Conservation (phyloP, 2,888 invertebrate species). For the Ochlodes sylvanus region DNA sequence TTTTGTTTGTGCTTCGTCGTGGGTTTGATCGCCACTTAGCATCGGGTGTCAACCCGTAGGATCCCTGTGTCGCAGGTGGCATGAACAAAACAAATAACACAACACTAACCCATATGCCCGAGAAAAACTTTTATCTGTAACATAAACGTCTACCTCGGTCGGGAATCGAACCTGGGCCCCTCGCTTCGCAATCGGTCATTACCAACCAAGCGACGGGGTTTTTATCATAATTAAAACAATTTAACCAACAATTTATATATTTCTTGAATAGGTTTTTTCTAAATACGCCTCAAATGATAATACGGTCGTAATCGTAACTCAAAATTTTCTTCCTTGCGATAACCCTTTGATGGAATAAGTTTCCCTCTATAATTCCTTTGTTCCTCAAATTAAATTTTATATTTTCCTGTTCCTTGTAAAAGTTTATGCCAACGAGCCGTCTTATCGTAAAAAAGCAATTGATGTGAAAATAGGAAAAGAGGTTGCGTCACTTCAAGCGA, state of each 20-base stretch:
- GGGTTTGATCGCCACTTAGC: too few relatives aligned
- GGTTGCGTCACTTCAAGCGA: not conserved
- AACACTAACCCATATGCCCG: too few relatives aligned
- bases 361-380: constrained; percentile 42
- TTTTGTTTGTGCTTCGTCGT: too few relatives aligned
- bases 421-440: constrained; percentile 4
- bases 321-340: constrained; percentile 34
- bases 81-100: too few relatives aligned
- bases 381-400: constrained; percentile 42
- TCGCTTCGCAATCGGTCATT: too few relatives aligned
- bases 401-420: constrained; percentile 31
- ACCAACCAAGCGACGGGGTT: too few relatives aligned
- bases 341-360: constrained; percentile 47
- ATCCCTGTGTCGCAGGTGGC: too few relatives aligned
- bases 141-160: too few relatives aligned
- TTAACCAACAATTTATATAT: not conserved
- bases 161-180: too few relatives aligned
- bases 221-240: too few relatives aligned
- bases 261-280: constrained; percentile 23
- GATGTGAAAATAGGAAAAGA: constrained; percentile 4
- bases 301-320: not conserved
- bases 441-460: constrained; percentile 11
- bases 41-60: too few relatives aligned
- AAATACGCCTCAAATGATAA: not conserved
- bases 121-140: too few relatives aligned